phyloP scores from a whole-genome alignment of 2,113 vertebrate species.

The Larimichthys crocea region DNA sequence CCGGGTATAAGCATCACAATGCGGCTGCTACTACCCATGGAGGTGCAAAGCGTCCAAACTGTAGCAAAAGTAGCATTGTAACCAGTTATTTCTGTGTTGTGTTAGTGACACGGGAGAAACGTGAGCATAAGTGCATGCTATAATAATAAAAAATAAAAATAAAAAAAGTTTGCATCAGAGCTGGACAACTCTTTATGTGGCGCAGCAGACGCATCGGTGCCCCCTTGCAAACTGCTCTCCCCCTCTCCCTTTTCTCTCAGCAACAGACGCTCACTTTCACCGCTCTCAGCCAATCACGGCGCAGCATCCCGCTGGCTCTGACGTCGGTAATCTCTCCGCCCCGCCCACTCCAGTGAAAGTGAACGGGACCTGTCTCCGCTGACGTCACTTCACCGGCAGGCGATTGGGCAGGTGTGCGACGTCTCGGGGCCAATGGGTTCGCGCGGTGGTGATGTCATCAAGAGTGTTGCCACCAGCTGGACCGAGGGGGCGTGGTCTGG shows the following conservation, averaged over 20 bases:
- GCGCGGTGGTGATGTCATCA: slow-evolving; percentile 84
- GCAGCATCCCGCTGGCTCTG: slow-evolving; percentile 54
- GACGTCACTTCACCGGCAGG: slow-evolving; percentile 79
- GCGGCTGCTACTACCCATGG: background rate
- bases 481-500: slow-evolving; percentile 82
- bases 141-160: too few species aligned
- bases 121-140: background rate
- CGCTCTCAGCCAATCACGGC: slow-evolving; percentile 78
- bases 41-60: background rate
- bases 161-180: slow-evolving; percentile 27
- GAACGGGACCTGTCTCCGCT: slow-evolving; percentile 71
- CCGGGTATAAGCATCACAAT: slow-evolving; percentile 22
- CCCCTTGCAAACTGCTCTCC: slow-evolving; percentile 38
- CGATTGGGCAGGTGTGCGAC: slow-evolving; percentile 76
- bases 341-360: slow-evolving; percentile 75
- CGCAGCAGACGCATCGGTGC: slow-evolving; percentile 46
- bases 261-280: slow-evolving; percentile 86
- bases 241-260: slow-evolving; percentile 84
- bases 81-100: background rate
- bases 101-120: too few species aligned
- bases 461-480: slow-evolving; percentile 90
- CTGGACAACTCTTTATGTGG: slow-evolving; percentile 1
- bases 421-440: slow-evolving; percentile 78
- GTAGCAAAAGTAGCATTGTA: background rate
- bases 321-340: slow-evolving; percentile 69